Evolutionary conservation across 2,113 vertebrate genomes (phyloP).

Genomic region (Heterotilapia buettikoferi): DNA sequence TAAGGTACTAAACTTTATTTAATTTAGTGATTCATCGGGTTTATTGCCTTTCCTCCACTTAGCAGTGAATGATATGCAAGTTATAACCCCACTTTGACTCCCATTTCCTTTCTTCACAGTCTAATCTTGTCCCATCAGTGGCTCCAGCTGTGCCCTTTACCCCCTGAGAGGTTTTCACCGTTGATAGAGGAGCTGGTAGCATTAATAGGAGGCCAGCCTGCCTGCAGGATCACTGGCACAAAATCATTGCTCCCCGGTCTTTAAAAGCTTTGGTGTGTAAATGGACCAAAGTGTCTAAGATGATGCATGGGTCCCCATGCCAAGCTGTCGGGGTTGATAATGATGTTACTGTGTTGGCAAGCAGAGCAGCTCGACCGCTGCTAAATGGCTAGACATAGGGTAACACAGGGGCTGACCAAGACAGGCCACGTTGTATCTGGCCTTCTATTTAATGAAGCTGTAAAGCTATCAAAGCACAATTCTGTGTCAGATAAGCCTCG

Average conservation of each 20-base stretch:
- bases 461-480: conserved; percentile 16
- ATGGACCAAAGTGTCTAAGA: conserved; percentile 51
- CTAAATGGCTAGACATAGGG: conserved; percentile 47
- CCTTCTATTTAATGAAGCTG: conserved; percentile 49
- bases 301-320: conserved; percentile 56
- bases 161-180: conserved; percentile 42
- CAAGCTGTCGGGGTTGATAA: conserved; percentile 43
- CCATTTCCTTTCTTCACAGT: conserved; percentile 54
- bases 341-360: conserved; percentile 58
- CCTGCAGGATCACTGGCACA: conserved; percentile 45
- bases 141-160: conserved; percentile 60
- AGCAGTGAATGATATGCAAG: conserved; percentile 60
- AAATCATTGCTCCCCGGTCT: conserved; percentile 48
- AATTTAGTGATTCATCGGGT: conserved; percentile 24
- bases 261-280: conserved; percentile 52
- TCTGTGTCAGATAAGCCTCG: conserved; percentile 12
- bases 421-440: conserved; percentile 27
- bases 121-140: conserved; percentile 62
- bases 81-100: conserved; percentile 54
- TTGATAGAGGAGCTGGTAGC: conserved; percentile 52
- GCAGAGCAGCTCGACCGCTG: conserved; percentile 4
- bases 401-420: conserved; percentile 27
- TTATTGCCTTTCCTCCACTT: conserved; percentile 44
- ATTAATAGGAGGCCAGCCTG: conserved; percentile 42
- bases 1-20: not conserved